A percentile compares a stretch with the other conserved stretches of the same genome.
Evolutionary conservation across 2,797 vertebrate genomes (phyloP).

Genomic region (Tadarida brasiliensis): DNA sequence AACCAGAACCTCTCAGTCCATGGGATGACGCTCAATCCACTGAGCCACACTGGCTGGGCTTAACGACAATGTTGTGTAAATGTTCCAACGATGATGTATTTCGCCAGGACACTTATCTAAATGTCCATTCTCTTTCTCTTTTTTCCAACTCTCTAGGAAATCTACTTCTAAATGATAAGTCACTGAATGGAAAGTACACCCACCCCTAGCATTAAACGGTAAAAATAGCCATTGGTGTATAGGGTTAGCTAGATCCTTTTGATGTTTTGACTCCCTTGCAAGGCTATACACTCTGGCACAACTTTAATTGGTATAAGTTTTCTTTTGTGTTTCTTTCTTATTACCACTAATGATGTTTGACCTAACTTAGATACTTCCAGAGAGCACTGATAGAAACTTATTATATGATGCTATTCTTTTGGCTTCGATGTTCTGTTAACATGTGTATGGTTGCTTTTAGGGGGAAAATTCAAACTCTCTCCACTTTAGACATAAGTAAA

Average conservation of each 20-base stretch:
- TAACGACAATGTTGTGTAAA: background rate
- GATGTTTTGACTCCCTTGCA: background rate
- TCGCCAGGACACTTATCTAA: background rate
- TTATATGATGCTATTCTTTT: slow-evolving; percentile 41
- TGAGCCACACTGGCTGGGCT: background rate
- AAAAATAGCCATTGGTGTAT: background rate
- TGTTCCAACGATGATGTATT: background rate
- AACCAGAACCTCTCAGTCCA: too few species aligned
- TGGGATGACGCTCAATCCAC: too few species aligned
- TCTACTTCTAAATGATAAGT: slow-evolving; percentile 31
- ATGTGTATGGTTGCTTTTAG: slow-evolving; percentile 27
- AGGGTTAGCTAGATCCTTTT: slow-evolving; percentile 16
- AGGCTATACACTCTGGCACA: background rate
- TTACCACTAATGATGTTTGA: slow-evolving; percentile 66
- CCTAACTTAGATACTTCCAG: slow-evolving; percentile 26
- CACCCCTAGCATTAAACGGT: background rate
- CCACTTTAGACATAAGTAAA: slow-evolving; percentile 34
- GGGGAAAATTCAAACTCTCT: slow-evolving; percentile 27
- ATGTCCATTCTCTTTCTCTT: slow-evolving; percentile 7
- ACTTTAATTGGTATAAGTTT: slow-evolving; percentile 61
- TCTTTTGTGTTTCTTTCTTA: slow-evolving; percentile 66
- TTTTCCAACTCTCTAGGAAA: slow-evolving; percentile 31
- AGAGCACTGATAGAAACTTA: slow-evolving; percentile 34
- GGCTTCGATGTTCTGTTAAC: slow-evolving; percentile 64
- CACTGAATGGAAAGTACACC: background rate